These are phyloP conservation scores for Gryon sp. DNA, from an alignment of 1,140 invertebrate genomes.

Conservation along the genomic window DNA sequence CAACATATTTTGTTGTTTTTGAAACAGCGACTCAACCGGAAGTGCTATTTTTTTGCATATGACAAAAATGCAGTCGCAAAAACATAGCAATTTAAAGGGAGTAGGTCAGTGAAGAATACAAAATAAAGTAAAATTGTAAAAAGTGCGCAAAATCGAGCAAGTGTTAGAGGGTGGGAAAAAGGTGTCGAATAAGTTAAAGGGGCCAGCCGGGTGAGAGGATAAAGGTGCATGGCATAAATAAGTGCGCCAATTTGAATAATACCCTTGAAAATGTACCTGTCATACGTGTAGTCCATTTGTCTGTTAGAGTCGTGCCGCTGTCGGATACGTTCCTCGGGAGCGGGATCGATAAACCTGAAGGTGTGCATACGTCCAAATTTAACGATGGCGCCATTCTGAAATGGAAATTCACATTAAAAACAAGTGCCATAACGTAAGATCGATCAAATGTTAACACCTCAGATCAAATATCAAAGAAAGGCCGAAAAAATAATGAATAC, in stretches of 20 bases:
- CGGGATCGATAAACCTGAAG: conserved; percentile 95
- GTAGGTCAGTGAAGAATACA: too few species aligned
- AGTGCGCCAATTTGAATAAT: conserved; percentile 35
- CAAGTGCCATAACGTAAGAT: conserved; percentile 35
- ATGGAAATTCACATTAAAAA: conserved; percentile 63
- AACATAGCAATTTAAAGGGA: too few species aligned
- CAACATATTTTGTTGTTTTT: conserved; percentile 12
- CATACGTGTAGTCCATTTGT: conserved; percentile 85
- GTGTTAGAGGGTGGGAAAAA: conserved; percentile 55
- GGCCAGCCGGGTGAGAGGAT: not conserved
- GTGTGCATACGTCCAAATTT: conserved; percentile 95
- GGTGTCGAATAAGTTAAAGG: too few species aligned
- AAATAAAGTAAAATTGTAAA: too few species aligned
- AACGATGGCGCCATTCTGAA: conserved; percentile 90
- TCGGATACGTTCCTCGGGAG: conserved; percentile 89
- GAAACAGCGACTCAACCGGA: conserved; percentile 27
- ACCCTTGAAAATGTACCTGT: conserved; percentile 82
- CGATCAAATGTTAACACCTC: too few species aligned
- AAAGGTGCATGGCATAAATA: conserved; percentile 14
- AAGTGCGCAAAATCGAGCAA: too few species aligned
- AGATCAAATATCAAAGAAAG: too few species aligned
- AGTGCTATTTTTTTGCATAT: conserved; percentile 40
- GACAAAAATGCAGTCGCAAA: conserved; percentile 40
- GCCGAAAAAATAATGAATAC: too few species aligned
- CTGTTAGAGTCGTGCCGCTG: conserved; percentile 85